Conservation (phyloP, 1,140 invertebrate species). For the Drosophila albomicans region DNA sequence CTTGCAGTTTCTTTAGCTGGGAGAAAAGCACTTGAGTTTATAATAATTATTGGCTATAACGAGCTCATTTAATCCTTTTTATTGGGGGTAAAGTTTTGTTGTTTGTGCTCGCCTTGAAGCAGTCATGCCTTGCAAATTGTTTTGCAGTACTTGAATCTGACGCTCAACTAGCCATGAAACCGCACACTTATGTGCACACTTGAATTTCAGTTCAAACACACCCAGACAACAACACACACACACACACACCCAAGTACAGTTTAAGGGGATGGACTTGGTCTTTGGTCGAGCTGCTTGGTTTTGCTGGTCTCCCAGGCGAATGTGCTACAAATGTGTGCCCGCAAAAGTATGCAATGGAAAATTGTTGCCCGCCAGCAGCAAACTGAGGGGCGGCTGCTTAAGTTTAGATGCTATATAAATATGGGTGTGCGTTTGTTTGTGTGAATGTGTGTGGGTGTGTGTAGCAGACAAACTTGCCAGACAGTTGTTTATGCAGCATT, state of each 20-base stretch:
- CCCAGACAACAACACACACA: constrained; percentile 8
- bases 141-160: constrained; percentile 38
- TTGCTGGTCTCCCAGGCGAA: constrained; percentile 67
- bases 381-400: constrained; percentile 30
- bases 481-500: constrained; percentile 24
- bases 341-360: constrained; percentile 52
- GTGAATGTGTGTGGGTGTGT: not conserved
- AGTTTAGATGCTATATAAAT: constrained; percentile 14
- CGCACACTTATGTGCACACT: constrained; percentile 52
- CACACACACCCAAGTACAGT: not conserved
- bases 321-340: constrained; percentile 72
- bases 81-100: not conserved
- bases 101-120: constrained; percentile 13
- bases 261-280: constrained; percentile 9
- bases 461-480: constrained; percentile 31
- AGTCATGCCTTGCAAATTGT: constrained; percentile 33
- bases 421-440: not conserved
- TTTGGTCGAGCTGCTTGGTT: constrained; percentile 13
- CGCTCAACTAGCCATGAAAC: constrained; percentile 58
- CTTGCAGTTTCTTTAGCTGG: not conserved
- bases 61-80: constrained; percentile 21
- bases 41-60: constrained; percentile 4
- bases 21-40: not conserved
- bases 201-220: constrained; percentile 30
- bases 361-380: constrained; percentile 39